Conservation (phyloP, 2,797 vertebrate species). For the Triplophysa yarkandensis region DNA sequence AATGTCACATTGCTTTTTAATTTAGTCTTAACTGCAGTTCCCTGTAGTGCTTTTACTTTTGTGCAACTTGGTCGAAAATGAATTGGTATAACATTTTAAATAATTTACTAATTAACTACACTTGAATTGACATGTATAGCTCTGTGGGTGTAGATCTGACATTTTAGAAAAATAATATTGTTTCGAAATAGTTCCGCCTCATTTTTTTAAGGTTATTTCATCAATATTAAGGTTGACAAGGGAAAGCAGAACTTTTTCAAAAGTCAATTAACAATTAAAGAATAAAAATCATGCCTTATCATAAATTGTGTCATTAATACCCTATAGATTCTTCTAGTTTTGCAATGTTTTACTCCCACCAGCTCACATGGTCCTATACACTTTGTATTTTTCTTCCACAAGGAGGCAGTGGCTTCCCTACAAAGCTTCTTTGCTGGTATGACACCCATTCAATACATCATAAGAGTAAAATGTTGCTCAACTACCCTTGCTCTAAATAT, state of each 20-base stretch:
- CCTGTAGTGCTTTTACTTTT: neutral
- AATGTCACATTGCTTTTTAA: neutral
- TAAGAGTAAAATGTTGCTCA: neutral
- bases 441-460: neutral
- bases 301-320: neutral
- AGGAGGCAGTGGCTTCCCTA: constrained; percentile 17
- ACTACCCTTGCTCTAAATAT: neutral
- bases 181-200: too few species aligned
- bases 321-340: neutral
- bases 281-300: neutral
- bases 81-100: neutral
- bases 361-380: neutral
- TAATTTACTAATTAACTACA: too few species aligned
- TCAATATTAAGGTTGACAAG: too few species aligned
- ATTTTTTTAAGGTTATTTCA: too few species aligned
- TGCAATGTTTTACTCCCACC: neutral
- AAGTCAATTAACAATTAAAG: too few species aligned
- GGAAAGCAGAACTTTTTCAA: too few species aligned
- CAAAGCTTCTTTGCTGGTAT: neutral
- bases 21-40: neutral
- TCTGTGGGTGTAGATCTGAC: neutral
- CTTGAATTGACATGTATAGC: neutral
- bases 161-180: too few species aligned
- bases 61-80: neutral
- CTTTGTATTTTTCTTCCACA: constrained; percentile 25